Base-by-base conservation (phyloP, 2,888 invertebrate genomes). In the Stegana nigrithorax region DNA sequence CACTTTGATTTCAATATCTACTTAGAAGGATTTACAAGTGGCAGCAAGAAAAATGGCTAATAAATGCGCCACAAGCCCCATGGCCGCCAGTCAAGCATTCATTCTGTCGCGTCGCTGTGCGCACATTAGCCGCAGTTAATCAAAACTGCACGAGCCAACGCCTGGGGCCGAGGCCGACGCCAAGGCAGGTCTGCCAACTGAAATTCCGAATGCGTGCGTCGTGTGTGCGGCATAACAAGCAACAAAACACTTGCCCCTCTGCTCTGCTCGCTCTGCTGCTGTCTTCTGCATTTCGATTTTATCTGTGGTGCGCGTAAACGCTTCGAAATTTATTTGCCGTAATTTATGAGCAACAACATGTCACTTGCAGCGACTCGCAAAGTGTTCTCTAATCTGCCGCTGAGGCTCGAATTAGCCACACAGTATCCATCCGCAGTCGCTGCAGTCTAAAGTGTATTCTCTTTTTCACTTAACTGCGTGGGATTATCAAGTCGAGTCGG, bases 131-230 rank as follows among this genome's bases (percentile, higher is more conserved):
- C 7, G 29, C 29, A 51, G 51, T 51, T 51, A 29, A 27, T 51
- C 51, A 51, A 51, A 51, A 51, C 26, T 51, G 51, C 29, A 51
- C 29, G n/a, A 51, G 50, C 44, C 17, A 19, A 8, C 44, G 21
- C 10, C 21, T 19, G 44, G 17, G 58, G 27, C 21, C n/a, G 57
- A 42, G 62, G 60, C 62, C 45, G n/a, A 29, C 26, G 25, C 21
- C 26, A 21, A 21, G 26, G 32, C 12, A n/a, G 45, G 59, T 71
- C 64, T 67, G 73, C 29, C 71, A 69, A 67, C 67, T 73, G 67
- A 70, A 72, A 73, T 69, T 71, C 61, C 72, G 69, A 80, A 78
- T 80, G 73, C 63, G 62, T 45, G 68, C 60, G 53, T 44, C 71
- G 68, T 8, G 10, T 8, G 19, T 19, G 44, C 21, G n/a, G 21